Evolutionary conservation across 2,888 invertebrate genomes (phyloP).

Genomic region (Eucriotettix oculatus): DNA sequence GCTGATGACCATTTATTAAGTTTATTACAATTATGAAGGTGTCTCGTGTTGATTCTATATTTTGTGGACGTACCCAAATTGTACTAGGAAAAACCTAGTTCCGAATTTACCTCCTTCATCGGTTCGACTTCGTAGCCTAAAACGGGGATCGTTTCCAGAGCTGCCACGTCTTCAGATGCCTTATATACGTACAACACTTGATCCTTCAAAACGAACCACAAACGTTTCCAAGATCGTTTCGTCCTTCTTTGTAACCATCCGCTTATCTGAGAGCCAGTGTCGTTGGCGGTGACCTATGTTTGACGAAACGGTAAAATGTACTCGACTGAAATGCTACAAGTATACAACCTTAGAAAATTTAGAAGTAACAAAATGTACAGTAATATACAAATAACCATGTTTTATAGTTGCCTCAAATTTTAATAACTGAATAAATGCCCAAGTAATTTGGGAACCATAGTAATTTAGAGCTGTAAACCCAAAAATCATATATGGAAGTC

Average conservation of each 20-base stretch:
- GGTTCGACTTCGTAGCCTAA: slow-evolving; percentile 28
- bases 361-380: neutral
- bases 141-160: slow-evolving; percentile 30
- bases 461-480: too few species aligned
- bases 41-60: neutral
- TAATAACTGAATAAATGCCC: neutral
- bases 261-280: slow-evolving; percentile 32
- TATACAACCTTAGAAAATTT: neutral
- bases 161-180: slow-evolving; percentile 37
- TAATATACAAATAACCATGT: neutral
- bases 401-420: neutral
- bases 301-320: too few species aligned
- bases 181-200: slow-evolving; percentile 31
- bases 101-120: slow-evolving; percentile 14
- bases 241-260: slow-evolving; percentile 30
- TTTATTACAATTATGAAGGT: neutral
- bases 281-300: slow-evolving; percentile 34
- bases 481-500: too few species aligned
- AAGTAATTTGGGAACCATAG: too few species aligned
- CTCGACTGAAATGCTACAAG: neutral
- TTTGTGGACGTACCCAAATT: neutral
- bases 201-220: slow-evolving; percentile 39
- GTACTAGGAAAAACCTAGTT: neutral
- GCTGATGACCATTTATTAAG: neutral
- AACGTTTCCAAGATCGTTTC: slow-evolving; percentile 30